Conservation (phyloP, 2,113 vertebrate species). For the Puffinus mauretanicus region DNA sequence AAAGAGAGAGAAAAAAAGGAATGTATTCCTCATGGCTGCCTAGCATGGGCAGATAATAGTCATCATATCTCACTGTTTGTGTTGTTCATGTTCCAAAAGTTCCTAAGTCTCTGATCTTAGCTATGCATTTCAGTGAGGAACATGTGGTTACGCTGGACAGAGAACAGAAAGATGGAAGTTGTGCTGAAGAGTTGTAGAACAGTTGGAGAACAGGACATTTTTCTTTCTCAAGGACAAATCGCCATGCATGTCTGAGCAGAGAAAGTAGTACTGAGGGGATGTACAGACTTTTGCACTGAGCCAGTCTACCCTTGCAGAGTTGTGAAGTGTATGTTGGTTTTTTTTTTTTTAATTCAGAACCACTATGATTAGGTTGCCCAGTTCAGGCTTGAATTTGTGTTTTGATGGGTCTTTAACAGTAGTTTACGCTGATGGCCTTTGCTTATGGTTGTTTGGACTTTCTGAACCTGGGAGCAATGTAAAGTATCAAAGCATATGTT, state of each 20-base stretch:
- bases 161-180: not conserved
- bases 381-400: not conserved
- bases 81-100: not conserved
- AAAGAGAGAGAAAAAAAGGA: not conserved
- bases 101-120: not conserved
- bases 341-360: not conserved
- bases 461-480: not conserved
- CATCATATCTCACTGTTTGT: not conserved
- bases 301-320: not conserved
- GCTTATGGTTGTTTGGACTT: not conserved
- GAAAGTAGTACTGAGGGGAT: not conserved
- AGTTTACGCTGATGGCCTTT: not conserved
- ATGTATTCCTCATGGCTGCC: not conserved
- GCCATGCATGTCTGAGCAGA: not conserved
- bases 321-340: not conserved
- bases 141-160: not conserved
- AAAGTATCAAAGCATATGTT: not conserved
- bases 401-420: not conserved
- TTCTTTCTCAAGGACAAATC: not conserved
- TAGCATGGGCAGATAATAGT: not conserved
- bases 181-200: not conserved
- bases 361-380: not conserved
- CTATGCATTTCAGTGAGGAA: not conserved
- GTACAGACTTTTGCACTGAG: not conserved
- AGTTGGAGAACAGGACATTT: not conserved